Conservation (phyloP, 2,888 invertebrate genomes). For the Phyllotreta cruciferae region DNA sequence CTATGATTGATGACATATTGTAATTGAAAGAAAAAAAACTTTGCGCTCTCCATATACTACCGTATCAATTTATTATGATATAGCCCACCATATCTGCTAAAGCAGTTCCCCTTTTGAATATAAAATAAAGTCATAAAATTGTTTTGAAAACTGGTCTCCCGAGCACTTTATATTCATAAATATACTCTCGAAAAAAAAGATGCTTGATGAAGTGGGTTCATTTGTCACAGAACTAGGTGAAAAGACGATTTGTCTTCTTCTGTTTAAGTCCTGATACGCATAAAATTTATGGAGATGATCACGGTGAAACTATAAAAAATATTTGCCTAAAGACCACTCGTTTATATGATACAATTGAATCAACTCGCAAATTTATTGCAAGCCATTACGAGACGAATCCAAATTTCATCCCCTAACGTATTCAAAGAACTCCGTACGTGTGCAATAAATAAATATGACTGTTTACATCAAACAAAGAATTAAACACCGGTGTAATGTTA, state of each 20-base stretch:
- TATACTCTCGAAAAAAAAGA: conserved; percentile 49
- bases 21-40: conserved; percentile 30
- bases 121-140: conserved; percentile 45
- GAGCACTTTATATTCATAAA: conserved; percentile 49
- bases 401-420: too few relatives aligned
- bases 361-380: conserved; percentile 12
- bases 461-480: not conserved
- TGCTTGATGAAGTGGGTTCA: conserved; percentile 52
- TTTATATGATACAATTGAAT: conserved; percentile 12
- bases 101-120: conserved; percentile 44
- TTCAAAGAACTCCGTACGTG: not conserved
- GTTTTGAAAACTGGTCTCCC: conserved; percentile 45
- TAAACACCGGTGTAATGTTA: not conserved
- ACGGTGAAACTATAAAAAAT: conserved; percentile 14
- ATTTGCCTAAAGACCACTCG: conserved; percentile 16
- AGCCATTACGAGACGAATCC: not conserved
- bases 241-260: conserved; percentile 37
- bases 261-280: conserved; percentile 24
- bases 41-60: conserved; percentile 23
- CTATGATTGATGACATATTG: conserved; percentile 32
- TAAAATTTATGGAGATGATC: conserved; percentile 27
- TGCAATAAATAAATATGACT: not conserved
- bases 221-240: conserved; percentile 54
- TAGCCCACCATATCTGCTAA: conserved; percentile 24
- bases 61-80: conserved; percentile 31